Base-by-base conservation (phyloP, 1,140 invertebrate species). In the Brachionus koreanus region DNA sequence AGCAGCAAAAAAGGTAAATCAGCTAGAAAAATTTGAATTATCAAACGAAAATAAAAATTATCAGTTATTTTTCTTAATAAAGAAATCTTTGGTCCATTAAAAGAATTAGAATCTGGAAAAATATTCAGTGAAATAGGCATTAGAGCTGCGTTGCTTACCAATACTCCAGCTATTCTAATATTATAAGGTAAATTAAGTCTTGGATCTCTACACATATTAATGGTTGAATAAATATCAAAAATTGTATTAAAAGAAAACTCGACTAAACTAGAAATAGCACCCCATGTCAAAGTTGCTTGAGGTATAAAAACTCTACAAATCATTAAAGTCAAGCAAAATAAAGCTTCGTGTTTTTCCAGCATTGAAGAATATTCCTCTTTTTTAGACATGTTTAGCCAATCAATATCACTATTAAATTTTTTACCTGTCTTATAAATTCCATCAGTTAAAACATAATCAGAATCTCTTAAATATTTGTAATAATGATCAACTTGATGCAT, bases 181-280 rank as follows among this genome's bases (percentile, higher is more conserved):
- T 25, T 46, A 12, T 74, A 13, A 3, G 69, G 37, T n/a, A 74
- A 74, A 46, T 74, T 74, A 2, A 74, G 9, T 10, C 69, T 5
- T 13, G 69, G 69, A 46, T 74, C 69, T 33, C 69, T 43, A 29
- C 69, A 74, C 42, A 74, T 74, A 25, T 43, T 46, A 25, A 74
- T 43, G 3, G 69, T 74, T 13, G 69, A 74, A 29, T 74, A 74
- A 9, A 74, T 46, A 46, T 74, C 69, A 29, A 74, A 29, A 74
- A 74, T 74, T 46, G 69, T 74, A 29, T 74, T 74, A n/a, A 74
- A 74, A 13, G 69, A 74, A 74, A 74, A 74, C 5, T 74, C 69
- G 43, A 42, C 43, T n/a, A 74, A 46, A 39, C 69, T 74, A 39
- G 42, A 49, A 46, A 74, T 74, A 7, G 69, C 69, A 23, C 42